Percentiles rank a stretch among this genome's conserved stretches.
Evolutionary conservation across 2,113 vertebrate species (phyloP).

Genomic region (Procavia capensis): DNA sequence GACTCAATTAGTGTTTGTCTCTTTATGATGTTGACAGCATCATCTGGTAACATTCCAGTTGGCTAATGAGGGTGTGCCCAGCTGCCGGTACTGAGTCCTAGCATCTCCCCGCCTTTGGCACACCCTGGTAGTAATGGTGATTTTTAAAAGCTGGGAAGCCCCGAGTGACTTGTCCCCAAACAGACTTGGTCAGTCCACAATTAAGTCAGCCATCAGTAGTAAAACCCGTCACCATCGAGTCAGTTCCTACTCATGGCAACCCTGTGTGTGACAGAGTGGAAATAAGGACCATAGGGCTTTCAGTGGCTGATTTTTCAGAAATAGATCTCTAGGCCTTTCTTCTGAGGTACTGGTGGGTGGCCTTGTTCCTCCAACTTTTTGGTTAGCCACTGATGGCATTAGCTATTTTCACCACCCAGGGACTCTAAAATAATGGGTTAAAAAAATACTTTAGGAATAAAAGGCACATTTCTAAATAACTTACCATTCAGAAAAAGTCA

Average conservation of each 20-base stretch:
- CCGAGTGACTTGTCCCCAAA: slow-evolving; percentile 60
- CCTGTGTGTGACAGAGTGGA: not conserved
- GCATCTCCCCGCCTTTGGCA: slow-evolving; percentile 41
- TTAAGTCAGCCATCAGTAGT: not conserved
- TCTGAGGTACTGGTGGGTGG: not conserved
- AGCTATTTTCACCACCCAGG: too few relatives aligned
- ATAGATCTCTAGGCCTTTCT: not conserved
- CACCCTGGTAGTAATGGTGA: slow-evolving; percentile 45
- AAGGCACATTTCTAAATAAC: not conserved
- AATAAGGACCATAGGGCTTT: not conserved
- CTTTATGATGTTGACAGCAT: slow-evolving; percentile 62
- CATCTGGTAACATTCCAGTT: slow-evolving; percentile 71
- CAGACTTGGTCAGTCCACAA: not conserved
- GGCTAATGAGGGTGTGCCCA: slow-evolving; percentile 60
- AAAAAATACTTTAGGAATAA: not conserved
- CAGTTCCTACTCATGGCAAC: not conserved
- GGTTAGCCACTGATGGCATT: too few relatives aligned
- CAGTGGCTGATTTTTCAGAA: not conserved
- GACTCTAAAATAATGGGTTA: not conserved
- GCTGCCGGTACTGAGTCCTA: not conserved
- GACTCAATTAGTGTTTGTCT: slow-evolving; percentile 58
- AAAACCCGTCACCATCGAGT: not conserved
- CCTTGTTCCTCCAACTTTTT: not conserved
- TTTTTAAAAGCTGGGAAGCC: slow-evolving; percentile 74
- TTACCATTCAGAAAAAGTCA: not conserved